phyloP scores from a whole-genome alignment of 2,113 vertebrate genomes.

The Elachura formosa region DNA sequence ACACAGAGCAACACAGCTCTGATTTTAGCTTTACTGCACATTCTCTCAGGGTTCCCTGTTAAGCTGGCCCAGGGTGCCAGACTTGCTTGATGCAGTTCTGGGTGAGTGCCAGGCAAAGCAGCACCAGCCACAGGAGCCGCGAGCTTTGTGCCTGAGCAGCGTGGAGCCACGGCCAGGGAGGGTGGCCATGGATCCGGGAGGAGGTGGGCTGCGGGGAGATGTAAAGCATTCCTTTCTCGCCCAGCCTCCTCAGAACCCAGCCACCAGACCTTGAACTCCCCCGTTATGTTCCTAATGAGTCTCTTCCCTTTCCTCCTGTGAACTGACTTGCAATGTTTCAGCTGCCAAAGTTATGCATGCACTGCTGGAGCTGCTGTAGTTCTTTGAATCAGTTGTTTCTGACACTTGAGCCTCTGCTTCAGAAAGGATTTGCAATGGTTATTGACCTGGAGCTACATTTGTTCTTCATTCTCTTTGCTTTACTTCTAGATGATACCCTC shows the following conservation, averaged over 20 bases:
- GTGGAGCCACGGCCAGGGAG: neutral
- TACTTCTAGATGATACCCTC: neutral
- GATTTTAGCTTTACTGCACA: accelerated
- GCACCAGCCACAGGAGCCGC: accelerated
- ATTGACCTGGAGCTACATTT: neutral
- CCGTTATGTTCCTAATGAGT: neutral
- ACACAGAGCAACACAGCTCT: accelerated
- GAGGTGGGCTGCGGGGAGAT: neutral
- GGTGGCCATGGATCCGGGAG: neutral
- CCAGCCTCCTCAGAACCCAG: neutral
- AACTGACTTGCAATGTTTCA: neutral
- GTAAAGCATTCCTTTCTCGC: neutral
- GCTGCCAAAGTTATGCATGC: neutral
- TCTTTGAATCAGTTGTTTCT: neutral
- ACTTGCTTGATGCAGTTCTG: neutral
- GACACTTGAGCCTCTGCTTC: neutral
- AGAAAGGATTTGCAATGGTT: neutral
- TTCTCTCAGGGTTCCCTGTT: accelerated
- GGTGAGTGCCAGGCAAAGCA: slow-evolving; percentile 3
- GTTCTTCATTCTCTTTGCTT: neutral
- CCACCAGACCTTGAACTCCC: neutral
- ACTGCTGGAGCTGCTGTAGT: neutral
- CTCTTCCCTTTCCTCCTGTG: slow-evolving; percentile 15
- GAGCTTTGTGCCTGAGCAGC: neutral
- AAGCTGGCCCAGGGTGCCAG: neutral